These are phyloP conservation scores for Glaucopsyche alexis DNA, from an alignment of 2,888 invertebrate species.

Conservation along the genomic window DNA sequence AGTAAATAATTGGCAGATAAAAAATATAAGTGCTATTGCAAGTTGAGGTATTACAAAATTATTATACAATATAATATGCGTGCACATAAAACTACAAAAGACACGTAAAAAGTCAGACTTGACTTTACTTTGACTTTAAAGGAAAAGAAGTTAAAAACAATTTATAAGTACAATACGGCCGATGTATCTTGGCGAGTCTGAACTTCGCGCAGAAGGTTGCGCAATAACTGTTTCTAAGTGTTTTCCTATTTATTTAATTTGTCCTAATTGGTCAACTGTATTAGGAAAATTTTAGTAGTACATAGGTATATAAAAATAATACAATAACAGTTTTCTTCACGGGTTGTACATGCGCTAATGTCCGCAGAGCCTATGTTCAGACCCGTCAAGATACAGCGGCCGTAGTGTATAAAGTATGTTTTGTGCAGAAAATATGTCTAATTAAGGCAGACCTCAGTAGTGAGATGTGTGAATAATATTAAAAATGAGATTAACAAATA, in stretches of 20 bases:
- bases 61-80: neutral
- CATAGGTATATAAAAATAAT: no score
- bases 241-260: no score
- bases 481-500: neutral
- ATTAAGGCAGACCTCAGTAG: neutral
- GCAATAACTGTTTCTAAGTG: no score
- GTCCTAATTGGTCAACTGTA: no score
- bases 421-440: neutral
- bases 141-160: neutral
- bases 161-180: neutral
- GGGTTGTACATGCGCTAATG: no score
- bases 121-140: neutral
- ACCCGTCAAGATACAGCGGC: no score
- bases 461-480: neutral
- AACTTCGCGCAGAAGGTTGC: no score
- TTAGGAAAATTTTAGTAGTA: no score
- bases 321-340: no score
- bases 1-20: constrained; percentile 15
- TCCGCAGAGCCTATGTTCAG: no score
- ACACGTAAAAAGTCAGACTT: neutral
- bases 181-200: no score
- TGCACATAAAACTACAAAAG: neutral
- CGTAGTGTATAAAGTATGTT: no score
- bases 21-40: neutral
- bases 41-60: neutral